Evolutionary conservation across 2,888 invertebrate species (phyloP).

Genomic region (Hofmannophila pseudospretella): DNA sequence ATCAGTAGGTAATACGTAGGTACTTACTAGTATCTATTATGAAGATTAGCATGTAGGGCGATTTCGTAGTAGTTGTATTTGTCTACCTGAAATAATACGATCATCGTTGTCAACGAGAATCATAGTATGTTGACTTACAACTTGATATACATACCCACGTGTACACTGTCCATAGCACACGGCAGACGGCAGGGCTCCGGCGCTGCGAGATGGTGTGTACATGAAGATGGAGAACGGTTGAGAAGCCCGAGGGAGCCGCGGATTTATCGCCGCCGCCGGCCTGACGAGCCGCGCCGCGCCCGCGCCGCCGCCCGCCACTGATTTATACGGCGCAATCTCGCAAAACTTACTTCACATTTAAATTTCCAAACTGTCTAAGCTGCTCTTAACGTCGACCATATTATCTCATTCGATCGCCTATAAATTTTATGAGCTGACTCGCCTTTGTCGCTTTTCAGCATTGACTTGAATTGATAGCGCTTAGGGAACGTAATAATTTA

Average conservation of each 20-base stretch:
- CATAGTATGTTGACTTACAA: no score
- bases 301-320: conserved; percentile 41
- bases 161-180: no score
- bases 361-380: conserved; percentile 78
- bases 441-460: conserved; percentile 67
- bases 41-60: no score
- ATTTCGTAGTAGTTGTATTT: no score
- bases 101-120: no score
- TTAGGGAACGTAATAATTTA: conserved; percentile 41
- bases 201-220: conserved; percentile 30
- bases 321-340: conserved; percentile 77
- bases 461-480: conserved; percentile 67
- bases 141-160: no score
- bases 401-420: conserved; percentile 78
- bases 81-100: no score
- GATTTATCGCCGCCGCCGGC: conserved; percentile 70
- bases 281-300: conserved; percentile 46
- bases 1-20: no score
- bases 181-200: conserved; percentile 7
- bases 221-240: conserved; percentile 63
- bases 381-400: conserved; percentile 76
- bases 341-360: conserved; percentile 79
- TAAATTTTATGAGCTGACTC: conserved; percentile 76
- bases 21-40: no score
- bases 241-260: conserved; percentile 69